Evolutionary conservation across 1,140 invertebrate genomes (phyloP), one percentile per base, ranked within the genome.

Genomic region (Scaptomyza graminum): DNA sequence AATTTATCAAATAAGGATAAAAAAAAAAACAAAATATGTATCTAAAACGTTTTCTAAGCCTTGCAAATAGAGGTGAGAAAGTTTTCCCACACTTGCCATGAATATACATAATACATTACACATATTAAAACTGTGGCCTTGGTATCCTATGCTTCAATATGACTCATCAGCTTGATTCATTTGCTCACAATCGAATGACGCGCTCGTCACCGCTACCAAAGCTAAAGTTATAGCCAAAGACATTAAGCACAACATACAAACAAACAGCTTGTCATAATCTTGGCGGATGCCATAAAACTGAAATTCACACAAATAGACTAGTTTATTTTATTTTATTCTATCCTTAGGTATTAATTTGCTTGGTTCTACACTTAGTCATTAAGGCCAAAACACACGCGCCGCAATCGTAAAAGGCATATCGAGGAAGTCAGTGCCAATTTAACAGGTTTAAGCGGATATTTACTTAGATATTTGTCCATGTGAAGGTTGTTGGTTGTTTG

Each of bases 251-350:
- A n/a, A 41, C 12, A n/a, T 2, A 46, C 44, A 46, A 12, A 37
- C 55, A 15, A 15, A 44, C n/a, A 18, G 31, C 47, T 57, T 69
- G 44, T 47, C 56, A 57, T 68, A 41, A 25, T 57, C 59, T 63
- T 56, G 39, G 49, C 46, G 11, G 61, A 44, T 43, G 25, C 60
- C 72, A 76, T 80, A 81, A 80, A 81, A 64, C 49, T 69, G 15
- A 73, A 79, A 81, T 73, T 68, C 68, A 62, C 22, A 46, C 79
- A 65, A 77, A 82, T 72, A 80, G 78, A 72, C 72, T 80, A 80
- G 72, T 72, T 80, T 68, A 82, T 80, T 67, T 76, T 61, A 31
- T 41, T 18, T 37, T 60, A 3, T 60, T 15, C 18, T 1, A 37
- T 61, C 2, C 5, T 31, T 12, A 11, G 55, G 25, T 39, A 61